Conservation (phyloP, 2,113 vertebrate species). For the Coracopsis vasa region DNA sequence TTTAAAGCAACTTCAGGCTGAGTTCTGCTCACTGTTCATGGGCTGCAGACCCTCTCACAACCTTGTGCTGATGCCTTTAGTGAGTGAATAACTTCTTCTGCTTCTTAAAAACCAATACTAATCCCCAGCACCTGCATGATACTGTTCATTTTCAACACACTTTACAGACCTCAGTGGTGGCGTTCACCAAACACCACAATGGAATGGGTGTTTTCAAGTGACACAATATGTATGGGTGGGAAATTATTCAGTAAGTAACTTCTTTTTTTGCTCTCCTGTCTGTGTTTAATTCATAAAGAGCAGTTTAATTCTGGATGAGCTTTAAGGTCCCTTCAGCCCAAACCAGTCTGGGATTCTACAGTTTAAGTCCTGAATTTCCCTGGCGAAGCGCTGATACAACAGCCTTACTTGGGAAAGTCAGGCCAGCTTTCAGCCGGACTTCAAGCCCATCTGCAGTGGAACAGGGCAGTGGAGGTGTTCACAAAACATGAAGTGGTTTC, state of each 20-base stretch:
- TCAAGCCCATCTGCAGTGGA: accelerated
- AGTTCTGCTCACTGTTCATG: not conserved
- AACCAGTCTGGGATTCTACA: not conserved
- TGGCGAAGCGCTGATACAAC: not conserved
- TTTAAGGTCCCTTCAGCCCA: not conserved
- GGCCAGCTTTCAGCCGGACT: not conserved
- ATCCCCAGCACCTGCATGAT: accelerated
- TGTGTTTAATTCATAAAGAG: not conserved
- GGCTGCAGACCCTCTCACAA: not conserved
- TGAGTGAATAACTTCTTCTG: not conserved
- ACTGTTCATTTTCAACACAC: not conserved
- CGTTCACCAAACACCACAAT: not conserved
- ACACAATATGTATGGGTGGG: too few relatives aligned
- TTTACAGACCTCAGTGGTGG: not conserved
- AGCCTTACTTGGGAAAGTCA: not conserved
- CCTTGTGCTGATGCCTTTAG: not conserved
- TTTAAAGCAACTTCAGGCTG: not conserved
- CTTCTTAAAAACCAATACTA: not conserved
- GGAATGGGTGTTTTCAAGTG: not conserved
- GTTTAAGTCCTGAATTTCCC: not conserved
- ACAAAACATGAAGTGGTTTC: accelerated
- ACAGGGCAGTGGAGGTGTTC: accelerated
- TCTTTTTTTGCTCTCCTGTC: not conserved
- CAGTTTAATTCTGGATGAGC: not conserved
- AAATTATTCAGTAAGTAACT: not conserved